These are phyloP conservation scores for Macropis europaea DNA, from an alignment of 2,888 invertebrate genomes.

Conservation along the genomic window DNA sequence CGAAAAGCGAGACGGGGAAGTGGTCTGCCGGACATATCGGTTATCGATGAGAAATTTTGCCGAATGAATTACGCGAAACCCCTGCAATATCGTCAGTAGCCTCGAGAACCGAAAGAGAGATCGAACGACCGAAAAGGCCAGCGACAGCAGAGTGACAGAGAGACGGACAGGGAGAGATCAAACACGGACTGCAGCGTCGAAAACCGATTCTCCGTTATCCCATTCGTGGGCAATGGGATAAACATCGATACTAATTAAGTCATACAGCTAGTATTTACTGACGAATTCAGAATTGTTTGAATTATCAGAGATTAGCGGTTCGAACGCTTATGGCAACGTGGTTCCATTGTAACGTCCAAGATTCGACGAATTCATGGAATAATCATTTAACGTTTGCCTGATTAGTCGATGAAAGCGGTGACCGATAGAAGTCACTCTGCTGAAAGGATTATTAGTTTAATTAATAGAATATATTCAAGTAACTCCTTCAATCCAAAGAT, in stretches of 20 bases:
- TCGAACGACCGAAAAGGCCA: background rate
- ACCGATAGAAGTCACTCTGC: no score
- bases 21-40: slow-evolving; percentile 3
- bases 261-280: background rate
- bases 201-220: slow-evolving; percentile 23
- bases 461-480: no score
- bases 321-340: background rate
- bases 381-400: no score
- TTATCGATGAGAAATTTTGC: slow-evolving; percentile 41
- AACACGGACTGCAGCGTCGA: background rate
- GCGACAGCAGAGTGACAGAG: background rate
- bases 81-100: background rate
- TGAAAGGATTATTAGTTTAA: no score
- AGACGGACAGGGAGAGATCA: background rate
- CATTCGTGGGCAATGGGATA: background rate
- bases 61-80: slow-evolving; percentile 28
- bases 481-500: no score
- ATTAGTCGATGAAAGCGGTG: no score
- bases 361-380: no score
- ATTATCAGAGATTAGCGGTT: slow-evolving; percentile 3
- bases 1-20: no score
- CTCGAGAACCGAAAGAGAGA: background rate
- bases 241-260: slow-evolving; percentile 32
- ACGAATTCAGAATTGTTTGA: background rate
- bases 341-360: no score